A percentile compares a stretch with the other conserved stretches of the same genome.
These are phyloP conservation scores for Oscheius sp. DNA, from an alignment of 1,140 invertebrate species.

Conservation along the genomic window DNA sequence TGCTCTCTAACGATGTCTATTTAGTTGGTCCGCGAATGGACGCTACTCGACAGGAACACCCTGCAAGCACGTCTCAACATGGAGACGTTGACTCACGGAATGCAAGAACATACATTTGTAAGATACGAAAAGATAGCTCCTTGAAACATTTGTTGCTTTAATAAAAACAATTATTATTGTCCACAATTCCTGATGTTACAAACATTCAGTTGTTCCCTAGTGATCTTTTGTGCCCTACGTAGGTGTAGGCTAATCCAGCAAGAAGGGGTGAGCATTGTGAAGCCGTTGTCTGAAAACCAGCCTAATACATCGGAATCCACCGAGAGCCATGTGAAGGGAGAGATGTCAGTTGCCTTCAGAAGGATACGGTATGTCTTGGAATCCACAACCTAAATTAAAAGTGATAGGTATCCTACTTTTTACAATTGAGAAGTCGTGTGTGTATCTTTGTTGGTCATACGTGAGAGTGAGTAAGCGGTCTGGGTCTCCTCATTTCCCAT, in stretches of 20 bases:
- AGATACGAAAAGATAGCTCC: constrained; percentile 52
- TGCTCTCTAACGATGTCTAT: constrained; percentile 7
- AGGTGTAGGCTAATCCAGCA: not conserved
- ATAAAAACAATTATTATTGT: not conserved
- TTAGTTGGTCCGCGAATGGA: constrained; percentile 56
- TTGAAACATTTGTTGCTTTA: no score
- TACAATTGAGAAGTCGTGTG: not conserved
- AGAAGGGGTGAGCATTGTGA: constrained; percentile 34
- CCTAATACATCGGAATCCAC: not conserved
- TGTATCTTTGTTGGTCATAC: not conserved
- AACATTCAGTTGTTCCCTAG: constrained; percentile 3
- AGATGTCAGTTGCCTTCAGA: not conserved
- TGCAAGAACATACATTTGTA: constrained; percentile 56
- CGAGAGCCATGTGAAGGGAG: constrained; percentile 18
- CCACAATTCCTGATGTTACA: constrained; percentile 33
- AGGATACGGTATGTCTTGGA: not conserved
- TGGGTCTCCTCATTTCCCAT: not conserved
- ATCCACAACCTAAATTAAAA: constrained; percentile 5
- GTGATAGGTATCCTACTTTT: not conserved
- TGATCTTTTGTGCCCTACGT: not conserved
- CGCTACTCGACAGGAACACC: constrained; percentile 43
- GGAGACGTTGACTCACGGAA: constrained; percentile 54
- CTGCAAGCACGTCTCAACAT: constrained; percentile 53
- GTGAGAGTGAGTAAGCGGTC: not conserved
- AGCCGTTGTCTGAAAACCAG: constrained; percentile 40